These are phyloP conservation scores for Apodemus agrarius DNA, from an alignment of 2,797 vertebrate genomes.

Conservation along the genomic window DNA sequence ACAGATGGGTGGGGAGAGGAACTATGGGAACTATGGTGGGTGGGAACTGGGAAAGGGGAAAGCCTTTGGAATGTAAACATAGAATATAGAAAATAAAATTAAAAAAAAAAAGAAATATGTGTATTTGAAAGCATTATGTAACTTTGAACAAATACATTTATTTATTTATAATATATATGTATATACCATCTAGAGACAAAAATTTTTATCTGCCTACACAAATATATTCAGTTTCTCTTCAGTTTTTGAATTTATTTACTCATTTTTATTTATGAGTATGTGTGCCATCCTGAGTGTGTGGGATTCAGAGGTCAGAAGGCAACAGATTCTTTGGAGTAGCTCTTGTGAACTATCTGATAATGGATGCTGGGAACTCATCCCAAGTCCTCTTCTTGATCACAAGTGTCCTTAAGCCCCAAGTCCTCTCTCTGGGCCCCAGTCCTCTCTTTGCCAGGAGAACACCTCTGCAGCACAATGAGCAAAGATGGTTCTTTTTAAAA, in stretches of 20 bases:
- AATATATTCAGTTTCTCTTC: background rate
- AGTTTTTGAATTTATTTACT: background rate
- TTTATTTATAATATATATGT: background rate
- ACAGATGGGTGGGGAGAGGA: too few relatives aligned
- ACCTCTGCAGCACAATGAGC: background rate
- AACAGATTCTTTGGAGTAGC: background rate
- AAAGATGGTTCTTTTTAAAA: background rate
- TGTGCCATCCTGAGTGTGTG: background rate
- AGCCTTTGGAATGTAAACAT: too few relatives aligned
- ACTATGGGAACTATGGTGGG: too few relatives aligned
- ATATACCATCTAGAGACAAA: slow-evolving; percentile 30
- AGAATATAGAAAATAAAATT: too few relatives aligned
- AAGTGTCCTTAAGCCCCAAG: background rate
- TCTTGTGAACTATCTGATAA: background rate
- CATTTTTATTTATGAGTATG: background rate
- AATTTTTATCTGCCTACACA: background rate
- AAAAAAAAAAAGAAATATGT: too few relatives aligned
- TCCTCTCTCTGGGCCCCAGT: background rate
- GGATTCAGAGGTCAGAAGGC: background rate
- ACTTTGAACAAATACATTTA: background rate
- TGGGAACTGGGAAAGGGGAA: too few relatives aligned
- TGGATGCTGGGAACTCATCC: background rate
- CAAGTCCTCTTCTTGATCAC: background rate
- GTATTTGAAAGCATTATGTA: slow-evolving; percentile 33
- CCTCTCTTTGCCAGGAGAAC: background rate